Evolutionary conservation across 2,113 vertebrate species (phyloP), one percentile per base, ranked within the genome.

Genomic region (Halcyon senegalensis): DNA sequence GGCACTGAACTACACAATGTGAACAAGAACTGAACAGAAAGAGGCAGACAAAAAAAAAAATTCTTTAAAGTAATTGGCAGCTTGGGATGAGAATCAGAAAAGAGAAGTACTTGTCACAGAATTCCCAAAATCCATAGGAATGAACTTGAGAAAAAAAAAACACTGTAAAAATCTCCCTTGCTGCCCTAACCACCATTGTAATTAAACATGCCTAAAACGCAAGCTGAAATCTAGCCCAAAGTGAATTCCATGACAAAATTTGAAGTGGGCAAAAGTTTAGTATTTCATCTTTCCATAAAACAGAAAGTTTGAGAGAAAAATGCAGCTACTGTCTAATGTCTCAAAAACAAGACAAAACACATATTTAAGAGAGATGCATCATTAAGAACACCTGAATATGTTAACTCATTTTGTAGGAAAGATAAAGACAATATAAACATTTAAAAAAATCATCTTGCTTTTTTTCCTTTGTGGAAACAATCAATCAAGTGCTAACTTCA

Each of bases 11-110:
- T 70, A 89, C 58, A 73, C 31, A 73, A 31, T 39, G 21, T 46
- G 84, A 86, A 20, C 28, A 74, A 77, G 89, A 72, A 70, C 17
- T 10, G 90, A 93, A 93, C 3, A n/a, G 37, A 87, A 67, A 81
- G 50, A 74, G 10, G 14, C 2, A 12, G 21, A 4, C 43, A 43
- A 25, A 81, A 70, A 37, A 53, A 39, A 76, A 58, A 53, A 41
- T 53, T 88, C 18, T 83, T 86, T 84, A 50, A 92, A 92, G 48
- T 50, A 81, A 24, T 13, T 43, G 19, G 15, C 10, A 84, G 21
- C 10, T 86, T 78, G n/a, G 25, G 37, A 59, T 55, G 11, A 93
- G 51, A 90, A 74, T 69, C 37, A 77, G 41, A 64, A 67, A 33
- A 83, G 10, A 55, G 9, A 5, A 90, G 44, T 25, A 55, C 41